Evolutionary conservation across 1,140 invertebrate species (phyloP), one percentile per base, ranked within the genome.

Genomic region (Zaprionus ghesquierei): DNA sequence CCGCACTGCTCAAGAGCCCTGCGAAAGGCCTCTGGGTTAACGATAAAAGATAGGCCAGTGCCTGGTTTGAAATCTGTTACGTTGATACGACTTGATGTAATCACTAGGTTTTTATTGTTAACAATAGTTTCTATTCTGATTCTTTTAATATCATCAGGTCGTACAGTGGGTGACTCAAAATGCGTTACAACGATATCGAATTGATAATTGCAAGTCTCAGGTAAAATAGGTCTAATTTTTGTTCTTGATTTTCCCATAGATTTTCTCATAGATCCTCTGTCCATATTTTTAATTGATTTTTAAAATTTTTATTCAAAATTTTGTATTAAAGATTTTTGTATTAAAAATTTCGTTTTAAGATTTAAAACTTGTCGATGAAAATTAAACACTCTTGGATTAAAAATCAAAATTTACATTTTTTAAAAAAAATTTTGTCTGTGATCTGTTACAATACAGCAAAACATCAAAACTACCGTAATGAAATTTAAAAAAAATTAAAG

Each of bases 141-240:
- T 13, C 31, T 46, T 10, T 31, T 49, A 27, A 31, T 51, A 35
- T 62, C 46, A 5, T 18, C 9, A 5, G 25, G 33, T 33, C 33
- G 31, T 12, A 13, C 10, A 3, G 22, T 9, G n/a, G 31, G 31
- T 9, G 59, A 8, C 9, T 33, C 29, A n/a, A 62, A 33, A 25
- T 50, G 41, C 1, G 60, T 69, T 8, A 86, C 61, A 5, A 81
- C 15, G 5, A 76, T 18, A 23, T 81, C 79, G 15, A 86, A 76
- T 5, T 81, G 31, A 20, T 81, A 87, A 22, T 31, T 61, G 2
- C 35, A 31, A 1, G 5, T 46, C 2, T 15, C n/a, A 15, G 35
- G 35, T 15, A 22, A 46, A 22, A 46, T n/a, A 2, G 18, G 18
- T 20, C 27, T 29, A 29, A 9, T 29, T 9, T 2, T 29, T 29